Base-by-base conservation (phyloP, 2,797 vertebrate species). In the Cossypha niveicapilla region DNA sequence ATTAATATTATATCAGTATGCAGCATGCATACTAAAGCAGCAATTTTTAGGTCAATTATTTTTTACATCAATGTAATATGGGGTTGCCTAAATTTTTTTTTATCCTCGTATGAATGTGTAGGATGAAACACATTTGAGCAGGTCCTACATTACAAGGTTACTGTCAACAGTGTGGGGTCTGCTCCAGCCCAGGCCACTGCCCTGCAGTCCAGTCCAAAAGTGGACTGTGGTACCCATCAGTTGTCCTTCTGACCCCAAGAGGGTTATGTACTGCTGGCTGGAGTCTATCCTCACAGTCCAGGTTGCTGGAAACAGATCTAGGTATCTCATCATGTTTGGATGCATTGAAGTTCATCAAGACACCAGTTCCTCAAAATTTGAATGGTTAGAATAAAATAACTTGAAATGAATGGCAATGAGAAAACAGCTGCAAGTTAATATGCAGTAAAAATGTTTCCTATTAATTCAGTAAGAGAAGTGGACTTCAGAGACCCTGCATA, bases 401-500 rank as follows among this genome's bases (percentile, higher is more conserved):
- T 91, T 81, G 11, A 86, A 78, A 39, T 47, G 32, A 89, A 77
- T 3, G 17, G 19, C 44, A 79, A 53, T 62, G 42, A 80, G 87
- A 92, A 95, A 85, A 76, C 14, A 88, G 4, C 48, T 86, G 34
- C 60, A 92, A 70, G 44, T 60, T 90, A 90, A 85, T 76, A 85
- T 0, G 0, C 34, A 74, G 32, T 67, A 90, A 91, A 88, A 92
- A 86, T 39, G 16, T 42, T 83, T 62, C 58, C 92, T 75, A 62
- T 67, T 82, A 73, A 84, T 95, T 86, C 84, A 71, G 60, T 67
- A 54, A 34, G 15, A 78, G 47, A 90, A 93, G 16, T 61, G 42
- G 67, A 88, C 18, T 89, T 90, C 3, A 54, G 71, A 92, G 48
- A 92, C 19, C 24, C 28, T 39, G 67, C 70, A 73, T 67, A 62